These are phyloP conservation scores for Diarsia dahlii DNA, from an alignment of 2,888 invertebrate species.

Conservation along the genomic window DNA sequence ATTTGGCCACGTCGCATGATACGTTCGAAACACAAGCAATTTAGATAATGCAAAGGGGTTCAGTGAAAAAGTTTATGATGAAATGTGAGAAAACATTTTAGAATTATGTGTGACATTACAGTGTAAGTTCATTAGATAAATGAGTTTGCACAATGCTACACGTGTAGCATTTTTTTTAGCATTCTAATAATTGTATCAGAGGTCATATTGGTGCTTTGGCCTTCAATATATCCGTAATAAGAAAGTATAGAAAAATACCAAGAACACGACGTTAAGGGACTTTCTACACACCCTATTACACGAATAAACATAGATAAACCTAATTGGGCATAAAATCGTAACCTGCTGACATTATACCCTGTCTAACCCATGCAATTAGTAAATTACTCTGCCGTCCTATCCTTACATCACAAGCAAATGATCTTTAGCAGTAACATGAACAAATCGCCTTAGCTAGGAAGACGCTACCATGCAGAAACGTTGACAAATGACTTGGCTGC, in stretches of 20 bases:
- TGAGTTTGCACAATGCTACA: slow-evolving; percentile 11
- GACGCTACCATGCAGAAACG: slow-evolving; percentile 15
- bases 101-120: slow-evolving; percentile 21
- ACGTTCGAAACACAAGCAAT: slow-evolving; percentile 59
- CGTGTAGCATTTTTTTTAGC: no score
- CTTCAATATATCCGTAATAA: neutral
- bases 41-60: slow-evolving; percentile 62
- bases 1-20: slow-evolving; percentile 77
- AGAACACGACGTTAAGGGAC: neutral
- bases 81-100: slow-evolving; percentile 15
- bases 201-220: neutral
- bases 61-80: slow-evolving; percentile 29
- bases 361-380: slow-evolving; percentile 15
- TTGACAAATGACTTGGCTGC: slow-evolving; percentile 29
- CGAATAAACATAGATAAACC: neutral
- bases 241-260: neutral
- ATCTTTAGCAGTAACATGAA: slow-evolving; percentile 38
- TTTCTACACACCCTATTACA: neutral
- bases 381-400: neutral
- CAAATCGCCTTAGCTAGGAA: slow-evolving; percentile 36
- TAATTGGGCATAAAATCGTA: slow-evolving; percentile 5
- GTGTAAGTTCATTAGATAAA: slow-evolving; percentile 30
- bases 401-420: slow-evolving; percentile 20
- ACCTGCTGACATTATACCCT: slow-evolving; percentile 1
- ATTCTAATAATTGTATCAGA: no score